phyloP scores from a whole-genome alignment of 2,797 vertebrate species.

The Clarias laeviceps region DNA sequence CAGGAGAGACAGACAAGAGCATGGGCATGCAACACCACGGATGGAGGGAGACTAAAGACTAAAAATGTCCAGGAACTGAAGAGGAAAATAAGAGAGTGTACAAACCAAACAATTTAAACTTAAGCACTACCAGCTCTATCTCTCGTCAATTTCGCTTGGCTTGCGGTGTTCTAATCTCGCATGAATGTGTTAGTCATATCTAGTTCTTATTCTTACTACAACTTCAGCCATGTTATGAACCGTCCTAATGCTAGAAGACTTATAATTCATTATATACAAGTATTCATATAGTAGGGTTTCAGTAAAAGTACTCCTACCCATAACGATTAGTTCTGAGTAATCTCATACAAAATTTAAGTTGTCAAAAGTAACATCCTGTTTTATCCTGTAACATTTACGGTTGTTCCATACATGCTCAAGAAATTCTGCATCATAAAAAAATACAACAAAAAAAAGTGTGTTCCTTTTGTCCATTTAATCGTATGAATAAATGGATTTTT shows the following conservation, averaged over 20 bases:
- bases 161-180: not conserved
- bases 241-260: not conserved
- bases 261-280: not conserved
- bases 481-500: too few relatives aligned
- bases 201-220: not conserved
- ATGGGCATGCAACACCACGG: conserved; percentile 70
- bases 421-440: not conserved
- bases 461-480: not conserved
- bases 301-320: not conserved
- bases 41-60: conserved; percentile 27
- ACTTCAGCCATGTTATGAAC: not conserved
- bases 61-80: not conserved
- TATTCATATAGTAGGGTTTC: not conserved
- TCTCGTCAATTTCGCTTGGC: not conserved
- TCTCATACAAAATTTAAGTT: not conserved
- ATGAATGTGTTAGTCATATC: not conserved
- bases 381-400: not conserved
- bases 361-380: not conserved
- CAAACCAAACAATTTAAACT: not conserved
- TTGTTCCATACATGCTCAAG: not conserved
- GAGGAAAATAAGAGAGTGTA: conserved; percentile 1
- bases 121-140: not conserved
- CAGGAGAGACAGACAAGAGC: conserved; percentile 62
- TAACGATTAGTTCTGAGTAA: not conserved
- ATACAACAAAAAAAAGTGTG: not conserved